Base-by-base conservation (phyloP, 1,140 invertebrate species). In the Bicyclus anynana region DNA sequence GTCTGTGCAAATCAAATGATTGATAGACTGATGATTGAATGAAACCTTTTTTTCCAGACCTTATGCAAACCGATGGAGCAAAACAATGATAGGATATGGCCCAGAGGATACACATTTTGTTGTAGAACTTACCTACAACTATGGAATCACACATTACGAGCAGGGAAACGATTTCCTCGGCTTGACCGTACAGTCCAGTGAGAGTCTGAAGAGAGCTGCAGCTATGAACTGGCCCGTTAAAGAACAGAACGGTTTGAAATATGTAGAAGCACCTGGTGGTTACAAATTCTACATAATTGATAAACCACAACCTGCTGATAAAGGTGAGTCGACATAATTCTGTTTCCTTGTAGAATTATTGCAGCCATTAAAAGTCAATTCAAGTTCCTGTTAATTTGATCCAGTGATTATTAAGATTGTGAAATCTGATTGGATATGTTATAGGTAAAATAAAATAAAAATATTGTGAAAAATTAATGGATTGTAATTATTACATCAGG, bases 41-140 rank as follows among this genome's bases (percentile, higher is more conserved):
- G 7, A 10, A 12, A 12, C 29, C 10, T 38, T 16, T 42, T 9
- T 46, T 80, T 90, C 47, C 74, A 97, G 97, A 35, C 97, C 97
- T 13, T 99, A 99, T 90, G 96, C 96, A 78, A 98, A 97, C 67
- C 94, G 96, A 66, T 99, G 98, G 98, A 98, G 97, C 75, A 99
- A 99, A 90, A 99, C 98, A 0, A 99, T 99, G 98, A 92, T 99
- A 44, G 98, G 98, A 9, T 99, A 98, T 91, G 98, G 98, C 0
- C 93, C 95, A 6, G 98, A 99, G 89, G 95, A 98, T 72, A 91
- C 92, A 48, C 95, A 99, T 87, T 99, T 99, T 92, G 98, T 98
- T 3, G 90, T 99, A 26, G 98, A 99, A 87, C 89, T 99, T 4
- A 99, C 98, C 13, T 99, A 99, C 76, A 99, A 99, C 78, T 99